Conservation (phyloP, 2,113 vertebrate genomes). For the Atractosteus spatula region DNA sequence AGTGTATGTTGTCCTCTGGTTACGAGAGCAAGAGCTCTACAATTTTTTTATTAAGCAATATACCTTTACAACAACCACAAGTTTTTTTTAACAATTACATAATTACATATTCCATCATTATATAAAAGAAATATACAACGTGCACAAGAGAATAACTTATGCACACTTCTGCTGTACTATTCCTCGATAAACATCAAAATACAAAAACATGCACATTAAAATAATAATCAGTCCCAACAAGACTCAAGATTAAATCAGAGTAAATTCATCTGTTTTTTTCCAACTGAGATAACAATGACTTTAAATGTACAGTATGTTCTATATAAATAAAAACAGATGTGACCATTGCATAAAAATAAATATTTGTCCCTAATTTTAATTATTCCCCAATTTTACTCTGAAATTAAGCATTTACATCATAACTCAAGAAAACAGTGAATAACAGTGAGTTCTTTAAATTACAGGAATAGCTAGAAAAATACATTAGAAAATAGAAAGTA, state of each 20-base stretch:
- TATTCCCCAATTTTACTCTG: conserved; percentile 55
- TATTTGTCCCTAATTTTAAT: conserved; percentile 66
- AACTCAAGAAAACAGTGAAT: conserved; percentile 44
- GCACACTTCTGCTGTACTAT: background rate
- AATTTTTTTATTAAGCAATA: too few species aligned
- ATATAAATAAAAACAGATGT: conserved; percentile 52
- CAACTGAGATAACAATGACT: conserved; percentile 27
- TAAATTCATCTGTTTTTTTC: conserved; percentile 13
- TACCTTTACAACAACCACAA: too few species aligned
- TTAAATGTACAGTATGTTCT: conserved; percentile 22
- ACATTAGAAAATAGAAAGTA: conserved; percentile 62
- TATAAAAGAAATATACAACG: background rate
- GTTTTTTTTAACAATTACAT: too few species aligned
- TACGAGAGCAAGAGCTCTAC: too few species aligned
- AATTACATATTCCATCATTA: too few species aligned
- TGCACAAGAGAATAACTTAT: background rate
- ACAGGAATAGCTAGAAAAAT: conserved; percentile 19
- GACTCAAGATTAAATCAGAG: conserved; percentile 17
- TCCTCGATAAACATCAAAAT: conserved; percentile 7
- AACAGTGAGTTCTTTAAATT: conserved; percentile 29
- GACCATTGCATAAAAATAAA: conserved; percentile 45
- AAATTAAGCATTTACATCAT: conserved; percentile 63
- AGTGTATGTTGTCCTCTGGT: too few species aligned
- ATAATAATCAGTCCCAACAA: conserved; percentile 3
- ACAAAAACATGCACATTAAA: background rate